Evolutionary conservation across 1,140 invertebrate genomes (phyloP), one percentile per base, ranked within the genome.

Genomic region (Drosophila paulistorum): DNA sequence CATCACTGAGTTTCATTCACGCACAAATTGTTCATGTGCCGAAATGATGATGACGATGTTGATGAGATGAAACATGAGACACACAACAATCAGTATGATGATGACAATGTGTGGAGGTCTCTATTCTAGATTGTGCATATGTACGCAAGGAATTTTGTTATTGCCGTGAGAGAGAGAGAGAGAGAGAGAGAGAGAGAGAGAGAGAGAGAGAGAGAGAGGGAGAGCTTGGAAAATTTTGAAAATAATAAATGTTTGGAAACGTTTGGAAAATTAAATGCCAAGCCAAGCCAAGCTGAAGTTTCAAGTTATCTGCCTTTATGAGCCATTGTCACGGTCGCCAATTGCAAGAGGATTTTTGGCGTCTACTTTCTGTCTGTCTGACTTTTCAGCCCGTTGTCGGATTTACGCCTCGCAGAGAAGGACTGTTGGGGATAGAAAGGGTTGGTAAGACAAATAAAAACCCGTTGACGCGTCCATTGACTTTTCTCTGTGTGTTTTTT

Each of bases 271-370:
- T 79, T 71, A 75, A 75, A 79, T 68, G 65, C 76, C 72, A 71
- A 87, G 79, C 80, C 59, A 65, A 77, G 79, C 77, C 65, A 57
- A 65, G 48, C 64, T 68, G 37, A 65, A 65, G 67, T 37, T 76
- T 68, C 41, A 63, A 65, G 69, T 30, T 76, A 80, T 74, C 35
- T 67, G 80, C 78, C 89, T 90, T 90, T 90, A 90, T 90, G 89
- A 91, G 74, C 89, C 89, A 85, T 89, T 85, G 65, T 59, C 57
- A 59, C 71, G 81, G 89, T 89, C 89, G 86, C 84, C 84, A 85
- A 91, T 64, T 87, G 84, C 51, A 51, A 54, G 60, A 86, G 76
- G 78, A 76, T 65, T 60, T 86, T 89, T 77, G 79, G 72, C 67
- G 79, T 71, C 83, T 89, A 74, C 59, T 77, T 80, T 82, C 66